A percentile compares a stretch with the other conserved stretches of the same genome.
Conservation (phyloP, 2,888 invertebrate genomes). For the Geophilus truncorum region DNA sequence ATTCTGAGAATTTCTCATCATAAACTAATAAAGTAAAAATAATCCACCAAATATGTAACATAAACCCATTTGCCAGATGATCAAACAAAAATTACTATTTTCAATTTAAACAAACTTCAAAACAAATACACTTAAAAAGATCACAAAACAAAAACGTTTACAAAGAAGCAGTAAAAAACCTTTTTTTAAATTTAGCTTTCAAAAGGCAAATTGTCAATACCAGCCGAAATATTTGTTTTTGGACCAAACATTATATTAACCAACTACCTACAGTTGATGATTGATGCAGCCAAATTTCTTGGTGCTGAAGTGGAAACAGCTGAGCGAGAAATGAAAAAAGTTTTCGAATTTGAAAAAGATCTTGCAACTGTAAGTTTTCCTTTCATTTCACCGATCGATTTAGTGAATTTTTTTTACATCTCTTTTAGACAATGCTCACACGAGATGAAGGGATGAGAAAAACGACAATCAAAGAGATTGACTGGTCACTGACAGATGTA, state of each 20-base stretch:
- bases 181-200: no score
- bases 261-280: slow-evolving; percentile 48
- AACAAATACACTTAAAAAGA: no score
- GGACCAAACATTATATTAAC: neutral
- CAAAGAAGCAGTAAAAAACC: no score
- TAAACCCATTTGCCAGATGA: no score
- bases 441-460: neutral
- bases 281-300: slow-evolving; percentile 75
- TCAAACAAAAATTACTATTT: no score
- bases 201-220: neutral
- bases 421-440: neutral
- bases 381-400: neutral
- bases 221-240: neutral
- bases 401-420: no score
- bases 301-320: slow-evolving; percentile 71
- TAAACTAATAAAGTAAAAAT: no score
- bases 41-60: no score
- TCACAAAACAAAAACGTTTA: no score
- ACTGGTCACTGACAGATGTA: neutral
- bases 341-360: slow-evolving; percentile 79
- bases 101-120: no score
- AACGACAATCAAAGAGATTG: neutral
- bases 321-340: slow-evolving; percentile 65
- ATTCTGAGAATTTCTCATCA: no score
- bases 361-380: slow-evolving; percentile 72